phyloP scores from a whole-genome alignment of 30 jellyfish, hydroid and myxozoan species.

The Catostylus mosaicus region DNA sequence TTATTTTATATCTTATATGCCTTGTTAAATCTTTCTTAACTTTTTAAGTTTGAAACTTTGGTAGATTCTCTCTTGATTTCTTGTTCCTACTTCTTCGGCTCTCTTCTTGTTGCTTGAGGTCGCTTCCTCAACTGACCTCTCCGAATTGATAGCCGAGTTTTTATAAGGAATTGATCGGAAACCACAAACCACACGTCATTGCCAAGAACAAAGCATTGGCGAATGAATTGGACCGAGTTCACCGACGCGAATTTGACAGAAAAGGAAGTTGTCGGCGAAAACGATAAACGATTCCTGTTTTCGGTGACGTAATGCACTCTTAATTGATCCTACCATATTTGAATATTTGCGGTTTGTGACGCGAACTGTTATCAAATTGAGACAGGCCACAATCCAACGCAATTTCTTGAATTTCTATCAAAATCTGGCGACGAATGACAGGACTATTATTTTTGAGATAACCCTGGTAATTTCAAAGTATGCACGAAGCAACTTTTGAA shows the following conservation, averaged over 20 bases:
- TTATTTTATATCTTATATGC: too few species aligned
- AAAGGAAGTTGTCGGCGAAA: not conserved
- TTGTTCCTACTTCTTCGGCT: not conserved
- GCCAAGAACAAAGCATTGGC: not conserved
- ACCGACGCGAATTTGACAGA: not conserved
- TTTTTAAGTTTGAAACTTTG: not conserved
- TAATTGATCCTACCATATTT: too few species aligned
- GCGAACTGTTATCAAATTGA: too few species aligned
- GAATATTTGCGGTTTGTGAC: too few species aligned
- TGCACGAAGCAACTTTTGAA: too few species aligned
- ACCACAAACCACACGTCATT: not conserved
- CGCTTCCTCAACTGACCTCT: conserved; percentile 1
- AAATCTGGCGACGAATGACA: too few species aligned
- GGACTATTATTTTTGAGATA: too few species aligned
- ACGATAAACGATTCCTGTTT: conserved; percentile 8
- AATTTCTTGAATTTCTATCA: too few species aligned
- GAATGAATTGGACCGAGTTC: not conserved
- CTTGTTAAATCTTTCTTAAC: too few species aligned
- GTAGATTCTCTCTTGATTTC: not conserved
- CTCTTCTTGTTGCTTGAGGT: not conserved
- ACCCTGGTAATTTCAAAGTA: too few species aligned
- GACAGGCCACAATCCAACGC: too few species aligned
- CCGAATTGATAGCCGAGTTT: not conserved
- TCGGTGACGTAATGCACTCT: not conserved
- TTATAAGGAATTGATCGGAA: not conserved